Conservation (phyloP, 2,113 vertebrate species). For the Apteryx mantelli region DNA sequence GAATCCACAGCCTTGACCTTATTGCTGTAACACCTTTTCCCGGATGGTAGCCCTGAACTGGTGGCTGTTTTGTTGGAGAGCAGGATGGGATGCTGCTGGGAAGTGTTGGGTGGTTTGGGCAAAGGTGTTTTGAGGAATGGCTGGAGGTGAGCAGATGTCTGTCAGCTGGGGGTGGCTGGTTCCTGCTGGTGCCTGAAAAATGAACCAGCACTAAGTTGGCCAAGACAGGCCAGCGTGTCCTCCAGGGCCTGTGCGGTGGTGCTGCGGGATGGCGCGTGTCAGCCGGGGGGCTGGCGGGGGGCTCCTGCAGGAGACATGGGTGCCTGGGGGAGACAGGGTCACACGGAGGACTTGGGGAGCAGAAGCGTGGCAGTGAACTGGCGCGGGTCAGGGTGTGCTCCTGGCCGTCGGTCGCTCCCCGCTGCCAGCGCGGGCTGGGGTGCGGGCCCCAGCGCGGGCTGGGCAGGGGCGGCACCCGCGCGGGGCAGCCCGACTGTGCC, state of each 20-base stretch:
- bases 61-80: background rate
- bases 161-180: background rate
- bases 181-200: background rate
- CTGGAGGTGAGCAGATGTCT: background rate
- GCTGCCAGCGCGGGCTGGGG: too few species aligned
- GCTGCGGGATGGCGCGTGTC: background rate
- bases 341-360: too few species aligned
- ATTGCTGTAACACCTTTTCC: background rate
- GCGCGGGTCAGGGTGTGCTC: background rate
- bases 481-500: too few species aligned
- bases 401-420: too few species aligned
- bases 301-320: background rate
- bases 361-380: too few species aligned
- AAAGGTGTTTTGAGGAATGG: background rate
- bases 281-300: background rate
- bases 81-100: background rate
- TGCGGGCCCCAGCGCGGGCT: too few species aligned
- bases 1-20: too few species aligned
- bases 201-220: background rate
- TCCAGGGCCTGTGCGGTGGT: background rate
- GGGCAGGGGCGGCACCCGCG: too few species aligned
- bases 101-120: background rate
- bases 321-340: too few species aligned
- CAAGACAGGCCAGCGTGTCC: background rate
- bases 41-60: rapidly evolving